Base-by-base conservation (phyloP, 1,140 invertebrate species). In the Venustaconcha ellipsiformis region DNA sequence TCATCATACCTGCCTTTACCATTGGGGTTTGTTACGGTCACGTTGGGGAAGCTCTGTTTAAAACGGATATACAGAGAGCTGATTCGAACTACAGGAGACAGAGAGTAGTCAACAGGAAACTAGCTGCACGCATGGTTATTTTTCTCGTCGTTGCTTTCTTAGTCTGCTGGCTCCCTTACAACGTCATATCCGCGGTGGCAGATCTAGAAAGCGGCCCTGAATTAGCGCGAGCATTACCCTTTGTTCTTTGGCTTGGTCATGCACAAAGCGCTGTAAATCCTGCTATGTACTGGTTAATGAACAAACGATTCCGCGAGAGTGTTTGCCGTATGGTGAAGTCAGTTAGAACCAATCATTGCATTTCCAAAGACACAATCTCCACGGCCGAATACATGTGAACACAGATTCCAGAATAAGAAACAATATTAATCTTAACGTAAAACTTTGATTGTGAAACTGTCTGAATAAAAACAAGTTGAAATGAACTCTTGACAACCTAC, bases 101-200 rank as follows among this genome's bases (percentile, higher is more conserved):
- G 82, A 92, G 92, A 63, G 87, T 95, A 59, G 92, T 95, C 78
- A 95, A 95, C 58, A 95, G 96, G 88, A 94, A 94, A 89, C 92
- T 96, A 71, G 96, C 97, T 4, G 98, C 96, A 1, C 92, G 96
- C 71, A 95, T 98, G 93, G 95, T 99, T 15, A 93, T 97, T 57
- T 94, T 96, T 18, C 95, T 99, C 14, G 95, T 98, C 1, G 93
- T 96, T 30, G 95, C 96, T 20, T 98, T 98, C 89, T 96, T 96
- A n/a, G 92, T 96, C 64, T 97, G 96, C 90, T 98, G 97, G 97
- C 94, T 95, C 83, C 97, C 97, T 4, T 94, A 95, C 88, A 94
- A 94, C 84, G 92, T 94, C 2, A 88, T 94, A 3, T 92, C 92
- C 67, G 89, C 94, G 14, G 81, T 94, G 12, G 82, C 93, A 4